Evolutionary conservation across 2,797 vertebrate species (phyloP).

Genomic region (Champsocephalus esox): DNA sequence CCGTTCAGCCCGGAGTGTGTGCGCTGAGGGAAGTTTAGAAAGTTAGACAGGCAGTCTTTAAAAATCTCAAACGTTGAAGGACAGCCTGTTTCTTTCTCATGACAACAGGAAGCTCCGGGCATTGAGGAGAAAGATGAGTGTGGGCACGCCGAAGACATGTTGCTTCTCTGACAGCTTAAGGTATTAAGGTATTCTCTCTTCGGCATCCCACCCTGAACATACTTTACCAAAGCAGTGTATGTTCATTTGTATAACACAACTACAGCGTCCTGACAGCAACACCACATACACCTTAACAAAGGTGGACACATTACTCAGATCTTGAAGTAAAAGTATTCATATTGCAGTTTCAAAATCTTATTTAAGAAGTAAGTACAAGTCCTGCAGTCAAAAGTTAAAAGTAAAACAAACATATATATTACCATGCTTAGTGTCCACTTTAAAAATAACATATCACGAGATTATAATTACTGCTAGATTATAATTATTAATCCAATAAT

Average conservation of each 20-base stretch:
- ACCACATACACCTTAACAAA: background rate
- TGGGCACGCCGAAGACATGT: background rate
- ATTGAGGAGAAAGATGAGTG: constrained; percentile 4
- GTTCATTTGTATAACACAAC: background rate
- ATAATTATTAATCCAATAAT: too few species aligned
- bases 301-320: too few species aligned
- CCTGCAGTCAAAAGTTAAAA: too few species aligned
- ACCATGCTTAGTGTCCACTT: too few species aligned
- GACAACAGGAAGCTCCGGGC: constrained; percentile 39
- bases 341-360: too few species aligned
- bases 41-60: constrained; percentile 22
- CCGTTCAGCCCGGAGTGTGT: background rate
- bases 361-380: too few species aligned
- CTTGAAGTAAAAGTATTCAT: too few species aligned
- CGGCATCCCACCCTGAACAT: background rate
- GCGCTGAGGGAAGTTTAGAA: constrained; percentile 13
- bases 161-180: constrained; percentile 22
- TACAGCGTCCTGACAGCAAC: background rate
- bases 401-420: too few species aligned
- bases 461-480: too few species aligned
- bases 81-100: constrained; percentile 43
- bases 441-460: too few species aligned
- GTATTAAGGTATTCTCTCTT: constrained; percentile 21
- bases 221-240: background rate
- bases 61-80: constrained; percentile 39